These are phyloP conservation scores for Agelaius tricolor DNA, from an alignment of 2,113 vertebrate genomes.

Conservation along the genomic window DNA sequence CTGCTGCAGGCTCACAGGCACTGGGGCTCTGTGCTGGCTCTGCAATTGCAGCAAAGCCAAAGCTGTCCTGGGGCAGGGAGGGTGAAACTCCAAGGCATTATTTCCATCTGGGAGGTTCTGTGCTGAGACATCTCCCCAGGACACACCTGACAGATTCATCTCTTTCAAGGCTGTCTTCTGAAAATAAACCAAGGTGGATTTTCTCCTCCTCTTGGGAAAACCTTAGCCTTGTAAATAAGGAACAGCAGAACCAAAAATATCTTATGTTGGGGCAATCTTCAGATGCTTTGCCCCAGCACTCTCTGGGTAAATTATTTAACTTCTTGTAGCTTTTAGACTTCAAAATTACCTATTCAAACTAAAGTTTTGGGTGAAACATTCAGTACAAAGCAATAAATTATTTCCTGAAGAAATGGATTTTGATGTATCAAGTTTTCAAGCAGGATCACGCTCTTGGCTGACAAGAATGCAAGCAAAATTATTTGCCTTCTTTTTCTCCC, in stretches of 20 bases:
- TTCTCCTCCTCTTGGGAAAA: background rate
- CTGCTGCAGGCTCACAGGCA: background rate
- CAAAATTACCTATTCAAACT: background rate
- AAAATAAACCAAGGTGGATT: background rate
- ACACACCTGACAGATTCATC: background rate
- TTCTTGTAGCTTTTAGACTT: background rate
- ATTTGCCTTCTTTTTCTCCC: background rate
- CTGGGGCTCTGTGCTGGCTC: background rate
- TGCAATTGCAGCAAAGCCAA: background rate
- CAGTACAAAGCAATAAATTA: background rate
- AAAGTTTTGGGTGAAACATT: background rate
- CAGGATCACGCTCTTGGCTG: background rate
- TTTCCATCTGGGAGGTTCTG: background rate
- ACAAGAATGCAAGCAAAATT: background rate
- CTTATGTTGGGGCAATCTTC: background rate
- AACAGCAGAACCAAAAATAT: background rate
- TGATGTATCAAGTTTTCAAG: background rate
- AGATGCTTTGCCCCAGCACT: background rate
- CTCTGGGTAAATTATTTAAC: background rate
- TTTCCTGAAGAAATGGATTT: background rate
- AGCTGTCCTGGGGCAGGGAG: background rate
- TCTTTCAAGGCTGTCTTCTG: background rate
- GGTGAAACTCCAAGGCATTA: background rate
- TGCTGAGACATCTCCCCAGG: background rate
- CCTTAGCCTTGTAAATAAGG: background rate